A percentile compares a stretch with the other conserved stretches of the same genome.
phyloP scores from a whole-genome alignment of 2,797 vertebrate genomes.

The Hafferia zeledoni region DNA sequence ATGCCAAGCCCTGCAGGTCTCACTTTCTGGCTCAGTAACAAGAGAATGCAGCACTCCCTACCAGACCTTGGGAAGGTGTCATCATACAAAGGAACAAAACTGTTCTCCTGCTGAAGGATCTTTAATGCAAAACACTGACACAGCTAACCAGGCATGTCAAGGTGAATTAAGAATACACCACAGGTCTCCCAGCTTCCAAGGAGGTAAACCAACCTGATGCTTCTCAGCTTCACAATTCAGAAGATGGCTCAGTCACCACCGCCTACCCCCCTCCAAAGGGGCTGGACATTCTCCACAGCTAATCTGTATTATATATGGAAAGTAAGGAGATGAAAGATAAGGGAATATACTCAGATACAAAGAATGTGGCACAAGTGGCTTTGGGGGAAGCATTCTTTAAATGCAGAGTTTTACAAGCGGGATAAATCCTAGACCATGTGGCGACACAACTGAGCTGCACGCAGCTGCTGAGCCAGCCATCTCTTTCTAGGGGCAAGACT shows the following conservation, averaged over 20 bases:
- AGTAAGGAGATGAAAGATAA: background rate
- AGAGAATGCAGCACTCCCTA: background rate
- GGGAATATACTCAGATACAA: background rate
- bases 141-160: background rate
- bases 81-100: background rate
- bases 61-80: background rate
- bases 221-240: background rate
- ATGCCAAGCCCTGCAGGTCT: background rate
- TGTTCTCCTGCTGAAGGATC: background rate
- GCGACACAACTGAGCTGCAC: background rate
- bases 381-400: conserved; percentile 9
- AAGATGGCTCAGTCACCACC: background rate
- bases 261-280: background rate
- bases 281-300: background rate
- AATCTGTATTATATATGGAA: background rate
- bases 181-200: background rate
- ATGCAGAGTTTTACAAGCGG: conserved; percentile 1
- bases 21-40: background rate
- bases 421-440: conserved; percentile 11
- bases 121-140: background rate
- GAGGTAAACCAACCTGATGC: background rate
- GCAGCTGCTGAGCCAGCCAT: conserved; percentile 37
- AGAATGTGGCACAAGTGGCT: conserved; percentile 13
- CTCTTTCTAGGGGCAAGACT: conserved; percentile 4
- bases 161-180: accelerated